Percentiles rank a stretch among this genome's conserved stretches.
phyloP scores from a whole-genome alignment of 2,113 vertebrate genomes.

The Marmota monax region DNA sequence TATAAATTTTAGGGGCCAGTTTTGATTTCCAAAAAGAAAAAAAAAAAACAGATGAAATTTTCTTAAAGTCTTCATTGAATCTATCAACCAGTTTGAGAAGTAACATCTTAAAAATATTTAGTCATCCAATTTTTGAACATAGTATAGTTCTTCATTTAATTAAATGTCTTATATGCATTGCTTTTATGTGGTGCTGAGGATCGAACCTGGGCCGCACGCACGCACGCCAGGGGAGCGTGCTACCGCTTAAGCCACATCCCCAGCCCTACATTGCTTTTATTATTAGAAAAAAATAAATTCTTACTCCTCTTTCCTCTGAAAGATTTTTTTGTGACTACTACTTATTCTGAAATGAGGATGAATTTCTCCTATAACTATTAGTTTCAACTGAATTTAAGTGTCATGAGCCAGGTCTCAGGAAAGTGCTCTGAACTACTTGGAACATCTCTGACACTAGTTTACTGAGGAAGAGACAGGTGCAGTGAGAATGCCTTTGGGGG shows the following conservation, averaged over 20 bases:
- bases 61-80: not conserved
- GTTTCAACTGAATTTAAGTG: not conserved
- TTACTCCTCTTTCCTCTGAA: not conserved
- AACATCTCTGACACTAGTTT: not conserved
- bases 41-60: not conserved
- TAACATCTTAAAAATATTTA: constrained; percentile 1
- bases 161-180: not conserved
- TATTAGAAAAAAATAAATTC: constrained; percentile 5
- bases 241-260: too few species aligned
- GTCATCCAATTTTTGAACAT: constrained; percentile 20
- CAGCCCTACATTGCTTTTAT: constrained; percentile 13
- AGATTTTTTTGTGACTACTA: not conserved
- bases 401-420: not conserved
- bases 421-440: not conserved
- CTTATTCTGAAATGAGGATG: not conserved
- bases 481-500: not conserved
- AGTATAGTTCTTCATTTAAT: not conserved
- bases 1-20: not conserved
- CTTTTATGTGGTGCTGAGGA: too few species aligned
- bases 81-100: not conserved
- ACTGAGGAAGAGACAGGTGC: not conserved
- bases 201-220: too few species aligned
- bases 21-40: not conserved
- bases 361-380: not conserved
- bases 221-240: too few species aligned